Conservation (phyloP, 2,888 invertebrate genomes). For the Aphidoletes aphidimyza region DNA sequence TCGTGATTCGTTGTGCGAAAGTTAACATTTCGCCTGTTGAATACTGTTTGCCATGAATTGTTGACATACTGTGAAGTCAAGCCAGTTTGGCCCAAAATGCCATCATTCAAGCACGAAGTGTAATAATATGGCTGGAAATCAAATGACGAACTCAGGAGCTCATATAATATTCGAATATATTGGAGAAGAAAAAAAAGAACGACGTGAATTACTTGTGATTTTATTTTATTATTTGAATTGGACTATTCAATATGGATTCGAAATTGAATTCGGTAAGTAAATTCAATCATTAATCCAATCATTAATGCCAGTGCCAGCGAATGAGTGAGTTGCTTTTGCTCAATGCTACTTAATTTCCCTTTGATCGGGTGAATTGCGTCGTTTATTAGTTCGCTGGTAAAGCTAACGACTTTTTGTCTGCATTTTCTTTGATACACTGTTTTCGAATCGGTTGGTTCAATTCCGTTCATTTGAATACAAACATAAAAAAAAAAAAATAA, state of each 20-base stretch:
- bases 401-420: background rate
- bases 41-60: no score
- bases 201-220: no score
- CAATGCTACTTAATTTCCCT: background rate
- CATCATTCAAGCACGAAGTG: background rate
- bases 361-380: slow-evolving; percentile 26
- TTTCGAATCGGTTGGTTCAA: background rate
- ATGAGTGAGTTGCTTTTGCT: no score
- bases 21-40: background rate
- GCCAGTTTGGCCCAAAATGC: slow-evolving; percentile 18
- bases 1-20: background rate
- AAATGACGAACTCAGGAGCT: no score
- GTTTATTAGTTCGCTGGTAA: background rate
- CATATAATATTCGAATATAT: no score
- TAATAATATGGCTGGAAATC: background rate
- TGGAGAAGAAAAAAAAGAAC: no score
- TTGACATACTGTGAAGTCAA: background rate
- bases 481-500: background rate
- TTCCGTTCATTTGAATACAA: background rate
- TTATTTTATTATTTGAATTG: no score
- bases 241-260: background rate
- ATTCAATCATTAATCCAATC: no score
- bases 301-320: background rate
- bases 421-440: background rate
- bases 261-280: no score